Evolutionary conservation across 2,113 vertebrate species (phyloP).

Genomic region (Dromiciops gliroides): DNA sequence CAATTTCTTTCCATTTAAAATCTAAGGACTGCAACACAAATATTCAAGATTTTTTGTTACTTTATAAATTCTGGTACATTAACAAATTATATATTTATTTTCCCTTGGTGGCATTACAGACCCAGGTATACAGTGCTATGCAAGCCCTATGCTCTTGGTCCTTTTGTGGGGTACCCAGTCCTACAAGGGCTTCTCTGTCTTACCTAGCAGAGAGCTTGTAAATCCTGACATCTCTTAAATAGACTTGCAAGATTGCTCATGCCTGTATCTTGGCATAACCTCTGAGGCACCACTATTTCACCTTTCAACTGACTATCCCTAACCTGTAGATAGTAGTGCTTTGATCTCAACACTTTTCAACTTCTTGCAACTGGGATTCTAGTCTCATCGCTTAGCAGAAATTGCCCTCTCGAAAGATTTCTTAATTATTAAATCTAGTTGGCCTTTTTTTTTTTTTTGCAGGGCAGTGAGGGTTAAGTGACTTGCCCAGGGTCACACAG

Average conservation of each 20-base stretch:
- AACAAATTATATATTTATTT: background rate
- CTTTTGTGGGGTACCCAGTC: background rate
- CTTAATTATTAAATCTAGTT: background rate
- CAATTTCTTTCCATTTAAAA: background rate
- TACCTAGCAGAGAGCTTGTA: background rate
- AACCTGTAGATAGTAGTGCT: background rate
- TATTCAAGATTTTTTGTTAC: background rate
- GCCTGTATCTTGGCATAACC: background rate
- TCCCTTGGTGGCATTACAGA: background rate
- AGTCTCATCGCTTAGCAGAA: background rate
- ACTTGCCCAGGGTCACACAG: too few relatives aligned
- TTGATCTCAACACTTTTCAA: background rate
- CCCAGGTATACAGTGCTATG: background rate
- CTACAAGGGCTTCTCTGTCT: background rate
- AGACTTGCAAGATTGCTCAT: background rate
- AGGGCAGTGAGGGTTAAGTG: too few relatives aligned
- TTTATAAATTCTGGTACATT: background rate
- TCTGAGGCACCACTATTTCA: background rate
- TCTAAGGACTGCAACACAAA: background rate
- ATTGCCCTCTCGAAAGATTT: background rate
- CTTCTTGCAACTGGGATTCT: background rate
- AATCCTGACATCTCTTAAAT: background rate
- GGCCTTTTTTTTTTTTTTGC: background rate
- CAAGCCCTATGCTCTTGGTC: background rate
- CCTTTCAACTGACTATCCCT: background rate